Evolutionary conservation across 2,113 vertebrate genomes (phyloP).

Genomic region (Canis aureus): DNA sequence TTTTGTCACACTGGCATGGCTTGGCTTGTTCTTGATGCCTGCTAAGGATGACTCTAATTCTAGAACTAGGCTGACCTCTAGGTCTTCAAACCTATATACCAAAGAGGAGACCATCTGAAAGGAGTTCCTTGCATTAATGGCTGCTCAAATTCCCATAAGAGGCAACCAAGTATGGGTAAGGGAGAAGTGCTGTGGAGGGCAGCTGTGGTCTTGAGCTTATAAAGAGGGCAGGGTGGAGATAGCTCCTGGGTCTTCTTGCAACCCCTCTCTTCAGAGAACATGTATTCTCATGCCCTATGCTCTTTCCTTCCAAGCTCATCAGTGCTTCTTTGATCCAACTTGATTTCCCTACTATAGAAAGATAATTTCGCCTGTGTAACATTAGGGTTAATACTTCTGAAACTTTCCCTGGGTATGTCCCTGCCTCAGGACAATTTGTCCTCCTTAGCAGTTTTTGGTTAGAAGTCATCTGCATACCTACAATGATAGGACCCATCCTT

Average conservation of each 20-base stretch:
- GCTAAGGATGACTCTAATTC: not conserved
- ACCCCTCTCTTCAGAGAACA: not conserved
- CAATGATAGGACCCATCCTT: not conserved
- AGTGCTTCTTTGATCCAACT: constrained; percentile 29
- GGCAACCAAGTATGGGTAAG: not conserved
- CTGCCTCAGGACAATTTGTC: not conserved
- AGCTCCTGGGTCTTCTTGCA: not conserved
- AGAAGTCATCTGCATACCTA: constrained; percentile 17
- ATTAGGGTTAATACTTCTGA: constrained; percentile 16
- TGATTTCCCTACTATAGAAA: not conserved
- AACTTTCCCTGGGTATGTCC: not conserved
- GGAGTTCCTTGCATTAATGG: not conserved
- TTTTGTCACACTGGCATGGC: not conserved
- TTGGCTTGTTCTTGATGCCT: not conserved
- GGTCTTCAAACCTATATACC: not conserved
- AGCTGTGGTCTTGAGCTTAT: not conserved
- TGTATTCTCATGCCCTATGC: not conserved
- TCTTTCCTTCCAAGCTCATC: not conserved
- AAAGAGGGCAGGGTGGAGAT: not conserved
- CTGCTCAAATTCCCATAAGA: not conserved
- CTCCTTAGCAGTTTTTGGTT: not conserved
- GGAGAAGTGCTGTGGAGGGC: not conserved
- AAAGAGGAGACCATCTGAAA: not conserved
- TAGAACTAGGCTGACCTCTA: not conserved
- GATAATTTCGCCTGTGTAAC: not conserved